Evolutionary conservation across 2,888 invertebrate species (phyloP), one percentile per base, ranked within the genome.

Genomic region (Ormyrus nitidulus): DNA sequence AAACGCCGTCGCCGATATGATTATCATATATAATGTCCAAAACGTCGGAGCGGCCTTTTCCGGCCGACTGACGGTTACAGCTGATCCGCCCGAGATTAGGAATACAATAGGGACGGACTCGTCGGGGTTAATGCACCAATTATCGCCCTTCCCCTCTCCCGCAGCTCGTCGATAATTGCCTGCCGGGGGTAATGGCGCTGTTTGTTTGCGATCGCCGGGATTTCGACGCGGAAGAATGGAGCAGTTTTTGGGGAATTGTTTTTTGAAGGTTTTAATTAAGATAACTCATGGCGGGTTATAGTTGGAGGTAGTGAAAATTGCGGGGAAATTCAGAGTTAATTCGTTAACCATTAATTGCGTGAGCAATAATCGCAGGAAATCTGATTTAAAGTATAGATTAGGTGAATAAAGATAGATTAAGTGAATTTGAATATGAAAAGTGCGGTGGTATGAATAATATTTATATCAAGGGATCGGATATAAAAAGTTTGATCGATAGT

Each of bases 401-500:
- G 1, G 56, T 0, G 10, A 56, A 6, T n/a, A 56, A 56, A 56
- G n/a, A 2, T 34, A 34, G 34, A 34, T 6, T n/a, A n/a, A 6
- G 56, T 0, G 10, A 56, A 6, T n/a, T 56, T 56, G 61, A 34
- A 44, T 19, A 61, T 19, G 44, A 61, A 61, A 19, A 61, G 34
- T 65, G 7, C 3, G 13, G 11, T 13, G 44, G 56, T 64, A 64
- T 73, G 56, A 64, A 73, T 73, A 73, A 65, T 10, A 64, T 64
- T 72, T 46, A 72, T 56, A 73, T 56, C 46, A n/a, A 34, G 11
- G 34, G 61, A 64, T 73, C 10, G 19, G 54, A 54, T 73, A 34
- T 34, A 54, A 46, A 13, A 56, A 75, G 68, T 68, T 75, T 75
- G 75, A 75, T 75, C 75, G 68, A 75, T 75, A 68, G 19, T 49